Base-by-base conservation (phyloP, 2,888 invertebrate genomes). In the Cerceris ruficornis region DNA sequence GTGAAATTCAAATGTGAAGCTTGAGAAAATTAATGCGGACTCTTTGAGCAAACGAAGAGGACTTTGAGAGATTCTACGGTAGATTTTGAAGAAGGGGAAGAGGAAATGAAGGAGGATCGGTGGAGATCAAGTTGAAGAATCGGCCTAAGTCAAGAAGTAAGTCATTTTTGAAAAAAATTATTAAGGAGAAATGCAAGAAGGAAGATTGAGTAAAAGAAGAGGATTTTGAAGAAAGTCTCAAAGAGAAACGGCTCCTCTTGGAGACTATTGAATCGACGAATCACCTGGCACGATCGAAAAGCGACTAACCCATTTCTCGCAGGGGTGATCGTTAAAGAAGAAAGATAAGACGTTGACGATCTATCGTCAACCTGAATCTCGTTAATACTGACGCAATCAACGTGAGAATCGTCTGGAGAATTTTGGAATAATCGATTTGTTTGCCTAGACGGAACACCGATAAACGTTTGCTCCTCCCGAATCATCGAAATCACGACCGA, bases 251-350 rank as follows among this genome's bases (percentile, higher is more conserved):
- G 61, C 39, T 62, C 7, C 4, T 7, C 57, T 28, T 7, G 42
- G 9, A 0, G n/a, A 13, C 13, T n/a, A n/a, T 11, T 17, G n/a
- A 50, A 39, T 2, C 13, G 50, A 62, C 9, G 39, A 50, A 39
- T 49, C 17, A n/a, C 46, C 55, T 15, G 50, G 50, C 7, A 9
- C 54, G 41, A 39, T 52, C 0, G 62, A 39, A 28, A 11, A n/a
- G 54, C 7, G 2, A 52, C 50, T 62, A 62, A 62, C 65, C 52
- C 42, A 65, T 54, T 65, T 65, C n/a, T 52, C 52, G 50, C 15
- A 17, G 42, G 41, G 11, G 13, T n/a, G 58, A 7, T 59, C n/a
- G 13, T 42, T 42, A 28, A 62, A 50, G 50, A 62, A 62, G 50
- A 13, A 13, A 49, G 62, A 62, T 62, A 62, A 62, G 62, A 28